Conservation (phyloP, 2,888 invertebrate genomes). For the Yponomeuta plumbellus region DNA sequence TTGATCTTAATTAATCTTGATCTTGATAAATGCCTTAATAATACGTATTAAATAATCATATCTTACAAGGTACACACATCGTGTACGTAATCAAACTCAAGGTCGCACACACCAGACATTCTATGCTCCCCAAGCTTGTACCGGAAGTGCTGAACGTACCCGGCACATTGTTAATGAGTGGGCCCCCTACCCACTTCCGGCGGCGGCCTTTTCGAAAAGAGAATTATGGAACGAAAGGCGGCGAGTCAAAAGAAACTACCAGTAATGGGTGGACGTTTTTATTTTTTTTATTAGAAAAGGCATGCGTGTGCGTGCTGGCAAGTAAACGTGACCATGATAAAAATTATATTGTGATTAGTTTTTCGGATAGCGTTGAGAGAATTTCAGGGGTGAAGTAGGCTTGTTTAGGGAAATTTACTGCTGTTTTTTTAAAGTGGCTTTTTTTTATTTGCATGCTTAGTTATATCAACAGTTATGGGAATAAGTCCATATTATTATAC, state of each 20-base stretch:
- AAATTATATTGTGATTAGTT: background rate
- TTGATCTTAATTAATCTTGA: background rate
- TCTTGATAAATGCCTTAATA: background rate
- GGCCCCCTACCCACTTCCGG: constrained; percentile 35
- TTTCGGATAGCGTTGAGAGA: background rate
- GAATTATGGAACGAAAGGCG: constrained; percentile 44
- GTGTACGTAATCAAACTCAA: background rate
- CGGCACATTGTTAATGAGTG: constrained; percentile 53
- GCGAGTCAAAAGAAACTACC: constrained; percentile 36
- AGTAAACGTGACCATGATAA: background rate
- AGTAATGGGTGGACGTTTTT: constrained; percentile 34
- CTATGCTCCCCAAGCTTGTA: constrained; percentile 13
- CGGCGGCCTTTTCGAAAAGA: constrained; percentile 35
- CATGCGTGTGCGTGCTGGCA: background rate
- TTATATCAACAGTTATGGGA: too few species aligned
- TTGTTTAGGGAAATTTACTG: too few species aligned
- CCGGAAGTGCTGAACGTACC: constrained; percentile 50
- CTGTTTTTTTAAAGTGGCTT: too few species aligned
- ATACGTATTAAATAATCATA: background rate
- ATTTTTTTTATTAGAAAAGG: background rate
- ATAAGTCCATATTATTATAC: too few species aligned
- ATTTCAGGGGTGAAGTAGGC: too few species aligned
- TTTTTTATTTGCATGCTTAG: too few species aligned
- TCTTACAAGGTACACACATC: background rate
- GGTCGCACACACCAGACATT: background rate